phyloP scores from a whole-genome alignment of 2,888 invertebrate species.

The Clepsis dumicolana region DNA sequence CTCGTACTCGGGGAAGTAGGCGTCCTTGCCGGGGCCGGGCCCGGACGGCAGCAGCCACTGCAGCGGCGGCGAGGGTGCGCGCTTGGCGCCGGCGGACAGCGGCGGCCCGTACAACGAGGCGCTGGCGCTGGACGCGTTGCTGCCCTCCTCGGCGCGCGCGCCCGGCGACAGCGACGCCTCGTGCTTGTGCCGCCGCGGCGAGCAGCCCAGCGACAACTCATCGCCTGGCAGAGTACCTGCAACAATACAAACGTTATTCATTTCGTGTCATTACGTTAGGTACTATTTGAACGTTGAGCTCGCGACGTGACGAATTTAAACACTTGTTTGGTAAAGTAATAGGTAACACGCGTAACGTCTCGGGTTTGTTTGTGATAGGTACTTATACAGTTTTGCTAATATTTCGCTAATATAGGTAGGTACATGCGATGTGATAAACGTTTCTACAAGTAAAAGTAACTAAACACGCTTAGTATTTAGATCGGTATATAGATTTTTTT shows the following conservation, averaged over 20 bases:
- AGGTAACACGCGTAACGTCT: not conserved
- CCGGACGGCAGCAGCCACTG: slow-evolving; percentile 91
- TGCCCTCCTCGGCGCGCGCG: slow-evolving; percentile 90
- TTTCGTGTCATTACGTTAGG: slow-evolving; percentile 15
- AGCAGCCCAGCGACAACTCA: slow-evolving; percentile 90
- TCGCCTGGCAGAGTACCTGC: slow-evolving; percentile 93
- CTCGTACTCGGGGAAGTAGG: slow-evolving; percentile 89
- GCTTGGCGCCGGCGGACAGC: slow-evolving; percentile 70
- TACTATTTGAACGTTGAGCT: not conserved
- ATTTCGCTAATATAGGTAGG: not conserved
- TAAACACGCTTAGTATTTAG: not conserved
- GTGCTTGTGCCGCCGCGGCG: slow-evolving; percentile 86
- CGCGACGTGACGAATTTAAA: not conserved
- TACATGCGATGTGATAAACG: not conserved
- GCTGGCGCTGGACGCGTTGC: slow-evolving; percentile 88
- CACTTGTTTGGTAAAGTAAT: not conserved
- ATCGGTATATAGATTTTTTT: not conserved
- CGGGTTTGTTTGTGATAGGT: not conserved
- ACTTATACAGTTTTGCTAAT: not conserved
- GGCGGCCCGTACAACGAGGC: slow-evolving; percentile 86
- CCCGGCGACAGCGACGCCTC: slow-evolving; percentile 89
- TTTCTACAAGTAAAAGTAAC: not conserved
- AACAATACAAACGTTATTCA: slow-evolving; percentile 64
- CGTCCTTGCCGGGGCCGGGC: slow-evolving; percentile 88
- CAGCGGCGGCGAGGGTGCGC: slow-evolving; percentile 84